A percentile compares a stretch with the other conserved stretches of the same genome.
Evolutionary conservation across 2,888 invertebrate genomes (phyloP).

Genomic region (Gonocerus acuteangulatus): DNA sequence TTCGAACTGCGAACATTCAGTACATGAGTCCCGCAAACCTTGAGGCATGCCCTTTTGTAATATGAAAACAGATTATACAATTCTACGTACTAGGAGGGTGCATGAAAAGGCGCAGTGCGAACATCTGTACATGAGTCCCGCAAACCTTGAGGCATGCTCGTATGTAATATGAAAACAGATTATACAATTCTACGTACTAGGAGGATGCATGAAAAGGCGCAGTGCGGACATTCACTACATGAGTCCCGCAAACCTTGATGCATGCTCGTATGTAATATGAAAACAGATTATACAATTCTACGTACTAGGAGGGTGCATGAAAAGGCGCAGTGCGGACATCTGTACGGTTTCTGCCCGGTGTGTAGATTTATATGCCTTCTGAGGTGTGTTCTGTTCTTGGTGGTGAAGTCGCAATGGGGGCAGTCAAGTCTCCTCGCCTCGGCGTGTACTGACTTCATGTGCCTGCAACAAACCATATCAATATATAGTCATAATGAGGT

Average conservation of each 20-base stretch:
- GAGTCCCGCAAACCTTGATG: too few relatives aligned
- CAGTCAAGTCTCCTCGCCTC: constrained; percentile 42
- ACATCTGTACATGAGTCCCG: constrained; percentile 74
- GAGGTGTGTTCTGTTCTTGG: constrained; percentile 60
- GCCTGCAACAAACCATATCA: constrained; percentile 53
- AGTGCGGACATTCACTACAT: too few relatives aligned
- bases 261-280: too few relatives aligned
- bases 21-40: too few relatives aligned
- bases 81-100: constrained; percentile 65
- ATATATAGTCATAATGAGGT: too few relatives aligned
- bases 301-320: constrained; percentile 70
- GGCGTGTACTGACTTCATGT: constrained; percentile 52
- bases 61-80: too few relatives aligned
- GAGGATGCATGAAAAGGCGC: constrained; percentile 66
- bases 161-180: too few relatives aligned
- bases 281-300: too few relatives aligned
- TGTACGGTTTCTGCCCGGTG: constrained; percentile 73
- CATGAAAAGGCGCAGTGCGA: constrained; percentile 72
- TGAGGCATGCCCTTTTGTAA: too few relatives aligned
- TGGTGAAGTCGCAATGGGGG: constrained; percentile 59
- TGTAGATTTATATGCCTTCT: constrained; percentile 73
- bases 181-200: constrained; percentile 64
- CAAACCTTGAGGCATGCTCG: too few relatives aligned
- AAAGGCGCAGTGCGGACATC: constrained; percentile 74
- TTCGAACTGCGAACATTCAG: too few relatives aligned